These are phyloP conservation scores for Cyanoramphus novaezelandiae DNA, from an alignment of 2,113 vertebrate genomes.

Conservation along the genomic window DNA sequence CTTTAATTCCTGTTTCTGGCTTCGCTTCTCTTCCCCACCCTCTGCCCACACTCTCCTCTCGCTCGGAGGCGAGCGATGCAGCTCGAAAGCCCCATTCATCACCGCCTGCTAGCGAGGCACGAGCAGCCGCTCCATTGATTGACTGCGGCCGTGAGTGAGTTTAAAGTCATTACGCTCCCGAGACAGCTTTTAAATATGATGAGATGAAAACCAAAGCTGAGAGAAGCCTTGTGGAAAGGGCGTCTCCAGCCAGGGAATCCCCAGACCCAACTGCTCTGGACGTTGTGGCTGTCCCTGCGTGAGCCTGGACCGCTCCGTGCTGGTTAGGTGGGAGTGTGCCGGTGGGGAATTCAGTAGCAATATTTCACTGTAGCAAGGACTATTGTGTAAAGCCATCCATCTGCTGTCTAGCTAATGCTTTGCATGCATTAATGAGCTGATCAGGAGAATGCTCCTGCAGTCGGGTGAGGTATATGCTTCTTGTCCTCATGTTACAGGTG, in stretches of 20 bases:
- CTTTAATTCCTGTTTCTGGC: background rate
- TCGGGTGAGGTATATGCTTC: background rate
- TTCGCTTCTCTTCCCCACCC: background rate
- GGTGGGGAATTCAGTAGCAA: background rate
- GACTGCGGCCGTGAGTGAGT: conserved; percentile 22
- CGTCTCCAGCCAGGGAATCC: background rate
- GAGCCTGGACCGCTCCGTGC: background rate
- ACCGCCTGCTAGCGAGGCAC: background rate
- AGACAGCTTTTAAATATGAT: conserved; percentile 27
- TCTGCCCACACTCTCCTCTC: background rate
- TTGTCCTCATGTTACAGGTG: background rate
- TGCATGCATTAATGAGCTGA: conserved; percentile 47
- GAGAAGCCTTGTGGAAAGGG: background rate
- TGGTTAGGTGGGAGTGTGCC: background rate
- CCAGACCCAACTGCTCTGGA: accelerated
- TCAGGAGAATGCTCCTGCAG: conserved; percentile 16
- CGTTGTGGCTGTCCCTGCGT: accelerated
- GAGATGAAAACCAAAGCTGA: background rate
- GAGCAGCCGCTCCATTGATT: conserved; percentile 16
- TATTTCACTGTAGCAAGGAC: background rate
- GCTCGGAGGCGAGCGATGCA: background rate
- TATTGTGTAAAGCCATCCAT: conserved; percentile 18
- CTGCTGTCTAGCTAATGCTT: conserved; percentile 29
- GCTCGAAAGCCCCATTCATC: conserved; percentile 44
- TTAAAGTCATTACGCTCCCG: conserved; percentile 3